phyloP scores from a whole-genome alignment of 2,888 invertebrate genomes.

The Choreutis nemorana region DNA sequence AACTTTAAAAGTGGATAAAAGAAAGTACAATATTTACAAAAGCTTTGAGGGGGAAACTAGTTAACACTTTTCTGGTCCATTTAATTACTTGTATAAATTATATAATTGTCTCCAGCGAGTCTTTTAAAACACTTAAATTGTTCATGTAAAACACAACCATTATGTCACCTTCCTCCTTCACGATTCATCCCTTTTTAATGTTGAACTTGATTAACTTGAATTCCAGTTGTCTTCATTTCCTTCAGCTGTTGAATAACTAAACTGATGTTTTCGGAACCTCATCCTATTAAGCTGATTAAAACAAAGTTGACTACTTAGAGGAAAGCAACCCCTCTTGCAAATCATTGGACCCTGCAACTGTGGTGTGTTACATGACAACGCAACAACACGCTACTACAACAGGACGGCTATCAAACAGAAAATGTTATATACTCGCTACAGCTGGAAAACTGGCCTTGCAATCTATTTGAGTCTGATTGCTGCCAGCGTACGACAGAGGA shows the following conservation, averaged over 20 bases:
- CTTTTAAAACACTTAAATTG: no score
- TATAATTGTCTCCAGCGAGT: no score
- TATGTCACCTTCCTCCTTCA: no score
- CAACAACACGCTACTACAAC: conserved; percentile 41
- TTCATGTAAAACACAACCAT: no score
- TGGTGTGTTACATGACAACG: conserved; percentile 49
- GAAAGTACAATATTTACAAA: no score
- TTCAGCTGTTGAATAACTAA: conserved; percentile 28
- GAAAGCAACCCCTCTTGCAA: conserved; percentile 24
- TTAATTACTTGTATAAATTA: no score
- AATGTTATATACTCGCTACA: conserved; percentile 65
- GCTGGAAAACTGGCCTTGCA: conserved; percentile 82
- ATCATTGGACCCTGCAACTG: conserved; percentile 26
- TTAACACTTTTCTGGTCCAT: no score
- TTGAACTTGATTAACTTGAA: no score
- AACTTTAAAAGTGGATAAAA: no score
- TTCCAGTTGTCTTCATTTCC: conserved; percentile 13
- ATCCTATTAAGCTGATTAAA: conserved; percentile 49
- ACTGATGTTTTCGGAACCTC: conserved; percentile 28
- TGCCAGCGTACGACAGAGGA: conserved; percentile 76
- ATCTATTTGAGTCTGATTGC: conserved; percentile 80
- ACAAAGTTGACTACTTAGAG: conserved; percentile 34
- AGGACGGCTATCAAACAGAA: conserved; percentile 43
- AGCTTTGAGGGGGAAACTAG: no score
- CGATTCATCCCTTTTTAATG: no score